Evolutionary conservation across 1,140 invertebrate genomes (phyloP).

Genomic region (Ceratosolen fusciceps): DNA sequence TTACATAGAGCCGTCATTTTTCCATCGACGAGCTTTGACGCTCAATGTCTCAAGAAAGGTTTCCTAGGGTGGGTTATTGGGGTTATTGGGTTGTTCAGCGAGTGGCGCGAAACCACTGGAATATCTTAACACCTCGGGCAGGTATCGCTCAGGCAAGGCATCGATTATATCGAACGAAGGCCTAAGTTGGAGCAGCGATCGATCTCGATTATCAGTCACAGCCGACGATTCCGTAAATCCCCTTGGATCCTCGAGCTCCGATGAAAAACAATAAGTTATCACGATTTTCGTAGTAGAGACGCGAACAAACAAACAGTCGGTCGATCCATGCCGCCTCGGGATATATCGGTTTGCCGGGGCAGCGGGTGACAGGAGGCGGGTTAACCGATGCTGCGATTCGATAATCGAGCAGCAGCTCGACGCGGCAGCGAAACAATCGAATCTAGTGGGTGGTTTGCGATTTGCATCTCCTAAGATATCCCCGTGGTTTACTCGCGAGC

Average conservation of each 20-base stretch:
- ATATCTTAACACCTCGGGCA: constrained; percentile 36
- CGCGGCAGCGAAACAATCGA: constrained; percentile 43
- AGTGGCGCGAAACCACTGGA: constrained; percentile 40
- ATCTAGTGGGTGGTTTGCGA: constrained; percentile 38
- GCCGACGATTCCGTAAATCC: constrained; percentile 17
- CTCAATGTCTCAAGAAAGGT: constrained; percentile 1
- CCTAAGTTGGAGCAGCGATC: neutral
- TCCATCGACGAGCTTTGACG: neutral
- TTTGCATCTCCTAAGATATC: constrained; percentile 46
- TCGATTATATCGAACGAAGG: constrained; percentile 34
- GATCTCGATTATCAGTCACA: constrained; percentile 41
- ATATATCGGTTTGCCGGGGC: too few relatives aligned
- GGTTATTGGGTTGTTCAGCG: constrained; percentile 32
- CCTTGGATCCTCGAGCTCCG: neutral
- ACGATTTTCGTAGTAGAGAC: too few relatives aligned
- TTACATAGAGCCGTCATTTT: constrained; percentile 49
- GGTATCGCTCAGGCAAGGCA: too few relatives aligned
- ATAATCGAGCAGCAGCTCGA: constrained; percentile 23
- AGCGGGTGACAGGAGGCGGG: too few relatives aligned
- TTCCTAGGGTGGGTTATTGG: too few relatives aligned
- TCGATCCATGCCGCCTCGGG: too few relatives aligned
- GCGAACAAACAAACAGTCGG: too few relatives aligned
- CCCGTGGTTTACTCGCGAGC: constrained; percentile 43
- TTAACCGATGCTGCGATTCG: too few relatives aligned
- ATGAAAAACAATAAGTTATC: neutral